Base-by-base conservation (phyloP, 2,113 vertebrate genomes). In the Rhizomys pruinosus region DNA sequence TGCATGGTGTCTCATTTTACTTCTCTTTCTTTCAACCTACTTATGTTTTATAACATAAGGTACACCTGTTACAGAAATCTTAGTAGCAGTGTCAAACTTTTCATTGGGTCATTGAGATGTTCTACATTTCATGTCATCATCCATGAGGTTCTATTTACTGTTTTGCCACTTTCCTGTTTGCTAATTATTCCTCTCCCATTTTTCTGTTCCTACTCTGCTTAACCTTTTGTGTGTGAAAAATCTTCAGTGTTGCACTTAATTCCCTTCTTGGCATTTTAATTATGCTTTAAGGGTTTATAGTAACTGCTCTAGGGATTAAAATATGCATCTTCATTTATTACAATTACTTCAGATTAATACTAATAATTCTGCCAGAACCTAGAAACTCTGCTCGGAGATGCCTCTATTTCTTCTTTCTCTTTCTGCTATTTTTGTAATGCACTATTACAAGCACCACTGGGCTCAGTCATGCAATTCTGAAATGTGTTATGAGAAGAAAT, bases 201-300 rank as follows among this genome's bases (percentile, higher is more conserved):
- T 27, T 37, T 63, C 32, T 90, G 6, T 94, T 74, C 22, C 37
- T 59, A 42, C 1, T 82, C 37, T 59, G 42, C 2, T 82, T 8
- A 80, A 57, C 71, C 61, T 68, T 66, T 79, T 52, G 23, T 76
- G 17, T 71, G 42, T 73, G 89, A 94, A 82, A 71, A 57, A 32
- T 72, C 72, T 93, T 59, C 25, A 91, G 23, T 32, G 25, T 69
- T 74, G 29, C 76, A 90, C 90, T 89, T 86, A 84, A 89, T 71
- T 79, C 84, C 19, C 34, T 69, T 88, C 78, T 63, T 91, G 73
- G 55, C 68, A 72, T 90, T 81, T 81, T 29, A 80, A 80, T 7
- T n/a, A 61, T 80, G 34, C 20, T n/a, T 79, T 23, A 57, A 25
- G 55, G 16, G 34, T 61, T 59, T 80, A 61, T 59, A 59, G 34